Evolutionary conservation across 2,797 vertebrate genomes (phyloP).

Genomic region (Botia kubotai): DNA sequence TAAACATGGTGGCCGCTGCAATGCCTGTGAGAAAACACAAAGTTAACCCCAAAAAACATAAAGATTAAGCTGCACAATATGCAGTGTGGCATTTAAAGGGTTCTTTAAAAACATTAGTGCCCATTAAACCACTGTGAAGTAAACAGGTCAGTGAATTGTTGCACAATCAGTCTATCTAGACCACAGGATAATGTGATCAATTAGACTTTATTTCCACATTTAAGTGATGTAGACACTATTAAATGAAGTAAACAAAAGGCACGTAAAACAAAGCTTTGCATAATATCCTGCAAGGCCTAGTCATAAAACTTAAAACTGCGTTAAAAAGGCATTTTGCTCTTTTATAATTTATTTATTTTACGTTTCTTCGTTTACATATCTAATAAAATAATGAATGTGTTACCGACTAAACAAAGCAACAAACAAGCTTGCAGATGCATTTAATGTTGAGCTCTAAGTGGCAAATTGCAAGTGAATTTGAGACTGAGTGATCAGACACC

Average conservation of each 20-base stretch:
- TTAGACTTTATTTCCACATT: background rate
- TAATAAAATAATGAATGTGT: background rate
- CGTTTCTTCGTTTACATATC: background rate
- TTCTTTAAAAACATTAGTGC: constrained; percentile 29
- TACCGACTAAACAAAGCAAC: background rate
- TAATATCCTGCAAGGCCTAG: background rate
- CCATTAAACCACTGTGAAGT: constrained; percentile 25
- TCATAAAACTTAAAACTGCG: too few relatives aligned
- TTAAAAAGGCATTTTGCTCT: background rate
- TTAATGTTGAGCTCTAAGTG: constrained; percentile 10
- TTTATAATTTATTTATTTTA: background rate
- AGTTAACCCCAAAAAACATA: background rate
- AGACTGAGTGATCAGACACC: constrained; percentile 20
- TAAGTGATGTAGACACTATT: background rate
- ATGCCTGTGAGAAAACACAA: constrained; percentile 80
- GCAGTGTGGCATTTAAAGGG: constrained; percentile 29
- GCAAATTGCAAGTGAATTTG: constrained; percentile 20
- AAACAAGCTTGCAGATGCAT: too few relatives aligned
- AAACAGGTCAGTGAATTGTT: constrained; percentile 43
- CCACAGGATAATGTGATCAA: background rate
- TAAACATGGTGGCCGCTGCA: constrained; percentile 96
- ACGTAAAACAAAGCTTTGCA: background rate
- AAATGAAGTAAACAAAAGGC: background rate
- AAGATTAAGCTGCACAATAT: constrained; percentile 2
- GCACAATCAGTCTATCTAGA: constrained; percentile 20